Percentiles rank a stretch among this genome's conserved stretches.
Conservation (phyloP, 2,888 invertebrate genomes). For the Lasioglossum marginatum region DNA sequence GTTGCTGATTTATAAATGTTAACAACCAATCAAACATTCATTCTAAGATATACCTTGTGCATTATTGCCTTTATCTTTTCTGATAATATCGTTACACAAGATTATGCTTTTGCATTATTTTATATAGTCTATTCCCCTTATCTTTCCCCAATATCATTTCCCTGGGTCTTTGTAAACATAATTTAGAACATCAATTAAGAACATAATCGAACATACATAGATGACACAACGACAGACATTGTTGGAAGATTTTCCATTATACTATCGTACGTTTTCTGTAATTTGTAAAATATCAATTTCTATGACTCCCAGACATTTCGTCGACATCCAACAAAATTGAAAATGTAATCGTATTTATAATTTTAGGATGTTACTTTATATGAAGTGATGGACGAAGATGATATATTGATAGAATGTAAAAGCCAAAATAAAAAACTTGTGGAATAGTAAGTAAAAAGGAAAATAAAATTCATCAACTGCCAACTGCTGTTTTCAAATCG, state of each 20-base stretch:
- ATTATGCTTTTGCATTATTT: neutral
- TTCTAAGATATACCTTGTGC: neutral
- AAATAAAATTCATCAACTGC: neutral
- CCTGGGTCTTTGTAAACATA: neutral
- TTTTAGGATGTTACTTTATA: conserved; percentile 95
- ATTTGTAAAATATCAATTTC: neutral
- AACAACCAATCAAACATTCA: neutral
- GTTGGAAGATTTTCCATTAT: neutral
- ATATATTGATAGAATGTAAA: conserved; percentile 98
- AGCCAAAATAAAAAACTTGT: conserved; percentile 95
- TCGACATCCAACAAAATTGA: neutral
- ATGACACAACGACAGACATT: neutral
- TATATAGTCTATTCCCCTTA: neutral
- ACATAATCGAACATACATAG: neutral
- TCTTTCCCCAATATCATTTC: neutral
- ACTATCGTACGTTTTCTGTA: neutral
- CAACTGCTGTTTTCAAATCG: neutral
- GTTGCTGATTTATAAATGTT: neutral
- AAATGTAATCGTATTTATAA: conserved; percentile 32
- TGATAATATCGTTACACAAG: neutral
- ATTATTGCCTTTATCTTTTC: neutral
- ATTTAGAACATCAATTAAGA: neutral
- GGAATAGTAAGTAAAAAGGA: conserved; percentile 92
- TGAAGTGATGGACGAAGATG: conserved; percentile 97
- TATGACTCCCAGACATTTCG: neutral